phyloP scores from a whole-genome alignment of 2,113 vertebrate genomes.

The Engraulis encrasicolus region DNA sequence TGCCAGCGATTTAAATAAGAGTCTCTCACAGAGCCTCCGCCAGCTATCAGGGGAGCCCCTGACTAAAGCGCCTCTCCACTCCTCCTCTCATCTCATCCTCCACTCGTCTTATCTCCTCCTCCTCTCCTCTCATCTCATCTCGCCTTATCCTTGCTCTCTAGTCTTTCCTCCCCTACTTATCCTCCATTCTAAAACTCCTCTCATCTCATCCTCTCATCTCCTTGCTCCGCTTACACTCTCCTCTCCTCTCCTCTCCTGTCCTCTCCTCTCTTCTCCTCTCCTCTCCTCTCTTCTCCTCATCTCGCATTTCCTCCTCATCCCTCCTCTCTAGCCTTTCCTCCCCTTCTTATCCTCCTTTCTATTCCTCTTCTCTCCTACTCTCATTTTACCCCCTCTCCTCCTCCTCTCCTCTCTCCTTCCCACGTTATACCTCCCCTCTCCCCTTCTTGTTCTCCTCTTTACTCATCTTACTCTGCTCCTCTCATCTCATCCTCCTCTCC shows the following conservation, averaged over 20 bases:
- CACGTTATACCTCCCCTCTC: neutral
- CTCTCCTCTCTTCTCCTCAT: too few relatives aligned
- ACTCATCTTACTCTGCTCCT: too few relatives aligned
- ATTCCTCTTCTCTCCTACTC: too few relatives aligned
- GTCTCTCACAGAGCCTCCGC: conserved; percentile 74
- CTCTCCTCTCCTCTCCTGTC: too few relatives aligned
- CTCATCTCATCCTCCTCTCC: neutral
- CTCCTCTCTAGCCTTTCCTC: too few relatives aligned
- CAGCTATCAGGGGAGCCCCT: conserved; percentile 75
- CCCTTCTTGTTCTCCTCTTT: too few relatives aligned
- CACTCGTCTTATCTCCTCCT: neutral
- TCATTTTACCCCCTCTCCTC: neutral
- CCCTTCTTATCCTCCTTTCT: too few relatives aligned
- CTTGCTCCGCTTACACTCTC: too few relatives aligned
- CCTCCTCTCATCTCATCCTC: neutral
- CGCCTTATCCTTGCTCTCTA: neutral
- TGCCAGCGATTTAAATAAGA: conserved; percentile 82
- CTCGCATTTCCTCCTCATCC: too few relatives aligned
- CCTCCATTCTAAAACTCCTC: too few relatives aligned
- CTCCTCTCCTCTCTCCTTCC: neutral
- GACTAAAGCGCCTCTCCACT: conserved; percentile 65
- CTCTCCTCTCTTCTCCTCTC: too few relatives aligned
- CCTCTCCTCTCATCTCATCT: neutral
- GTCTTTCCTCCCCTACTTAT: neutral
- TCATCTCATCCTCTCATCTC: too few relatives aligned